phyloP scores from a whole-genome alignment of 2,888 invertebrate genomes.

The Melolontha melolontha region DNA sequence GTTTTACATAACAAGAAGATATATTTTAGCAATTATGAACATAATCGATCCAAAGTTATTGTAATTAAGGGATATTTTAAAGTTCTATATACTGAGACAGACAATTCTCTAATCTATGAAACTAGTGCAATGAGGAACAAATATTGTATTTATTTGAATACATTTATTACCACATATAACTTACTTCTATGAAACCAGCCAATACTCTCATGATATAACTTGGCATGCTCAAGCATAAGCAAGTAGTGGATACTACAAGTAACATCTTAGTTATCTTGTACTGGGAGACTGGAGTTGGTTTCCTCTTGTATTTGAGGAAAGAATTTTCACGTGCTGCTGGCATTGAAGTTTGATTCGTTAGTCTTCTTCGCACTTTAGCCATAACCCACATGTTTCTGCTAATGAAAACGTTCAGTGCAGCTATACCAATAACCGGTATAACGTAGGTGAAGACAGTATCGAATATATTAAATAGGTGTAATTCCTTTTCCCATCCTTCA shows the following conservation, averaged over 20 bases:
- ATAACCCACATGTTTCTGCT: slow-evolving; percentile 75
- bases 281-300: slow-evolving; percentile 55
- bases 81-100: background rate
- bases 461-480: slow-evolving; percentile 74
- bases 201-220: slow-evolving; percentile 78
- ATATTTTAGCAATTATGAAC: too few relatives aligned
- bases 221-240: slow-evolving; percentile 82
- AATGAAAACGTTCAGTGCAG: slow-evolving; percentile 79
- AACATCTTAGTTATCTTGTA: slow-evolving; percentile 85
- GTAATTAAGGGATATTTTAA: too few relatives aligned
- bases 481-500: slow-evolving; percentile 68
- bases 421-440: slow-evolving; percentile 78
- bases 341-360: slow-evolving; percentile 48
- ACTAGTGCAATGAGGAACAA: background rate
- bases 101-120: background rate
- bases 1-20: too few relatives aligned
- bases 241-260: slow-evolving; percentile 83
- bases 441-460: slow-evolving; percentile 81
- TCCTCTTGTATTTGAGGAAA: slow-evolving; percentile 55
- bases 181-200: slow-evolving; percentile 58
- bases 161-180: slow-evolving; percentile 33
- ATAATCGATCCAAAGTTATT: too few relatives aligned
- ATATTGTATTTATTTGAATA: slow-evolving; percentile 2
- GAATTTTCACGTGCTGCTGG: slow-evolving; percentile 20
- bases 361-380: slow-evolving; percentile 50